Base-by-base conservation (phyloP, 2,113 vertebrate species). In the Brachionichthys hirsutus region DNA sequence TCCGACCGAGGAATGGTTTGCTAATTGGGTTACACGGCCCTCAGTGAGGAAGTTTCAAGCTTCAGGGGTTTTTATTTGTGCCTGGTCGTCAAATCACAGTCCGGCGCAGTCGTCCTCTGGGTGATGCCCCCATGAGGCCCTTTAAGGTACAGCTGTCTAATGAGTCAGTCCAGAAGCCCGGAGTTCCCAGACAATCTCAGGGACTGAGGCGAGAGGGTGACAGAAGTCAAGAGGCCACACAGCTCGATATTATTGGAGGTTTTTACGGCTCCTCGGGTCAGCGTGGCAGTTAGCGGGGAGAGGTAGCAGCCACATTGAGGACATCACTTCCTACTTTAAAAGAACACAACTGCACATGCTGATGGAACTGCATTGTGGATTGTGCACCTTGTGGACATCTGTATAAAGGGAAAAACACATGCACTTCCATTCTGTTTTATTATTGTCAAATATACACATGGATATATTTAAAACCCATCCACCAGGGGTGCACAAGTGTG, bases 1-100 rank as follows among this genome's bases (percentile, higher is more conserved):
- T 77, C 62, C 62, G 30, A 67, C 81, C 54, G 70, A 78, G 81
- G 67, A 80, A 58, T 15, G 67, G 20, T 70, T 63, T 34, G 24
- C 73, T 90, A 89, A 90, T 91, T 90, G 87, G 88, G 83, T 88
- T 89, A 86, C 52, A 54, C 55, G 70, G 78, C 66, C 66, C 78
- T 84, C 71, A 49, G 80, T 70, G 43, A 89, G 87, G 84, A 90
- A 89, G 87, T 85, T 74, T 86, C 81, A 87, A 71, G 86, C 86
- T 90, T 88, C 70, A 84, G 88, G 70, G 83, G 75, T 56, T 85
- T 88, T 88, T 84, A 88, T 87, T 83, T 84, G 78, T 59, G 72
- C 66, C 67, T 87, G 82, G 82, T 76, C 41, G 44, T 73, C 80
- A 78, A 67, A 73, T 77, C 50, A 73, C 70, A 78, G 73, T 60